Evolutionary conservation across 2,113 vertebrate species (phyloP), one percentile per base, ranked within the genome.

Genomic region (Podiceps cristatus): DNA sequence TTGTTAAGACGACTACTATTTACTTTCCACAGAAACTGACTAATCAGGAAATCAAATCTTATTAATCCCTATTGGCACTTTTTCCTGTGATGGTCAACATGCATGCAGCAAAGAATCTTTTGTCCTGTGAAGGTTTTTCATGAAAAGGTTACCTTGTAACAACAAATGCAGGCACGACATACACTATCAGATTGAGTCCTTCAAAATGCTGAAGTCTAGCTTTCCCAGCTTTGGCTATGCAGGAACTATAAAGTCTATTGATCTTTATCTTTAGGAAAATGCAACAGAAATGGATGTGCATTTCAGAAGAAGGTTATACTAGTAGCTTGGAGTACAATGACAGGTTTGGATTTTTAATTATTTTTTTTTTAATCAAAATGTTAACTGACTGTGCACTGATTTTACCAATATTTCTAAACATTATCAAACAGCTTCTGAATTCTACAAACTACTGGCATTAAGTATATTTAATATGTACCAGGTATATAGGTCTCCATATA

Each of bases 331-430:
- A 53, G 7, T 13, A 35, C 19, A 58, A 93, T 20, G 13, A 69
- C 13, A 37, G 29, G 3, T 71, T 13, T 3, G 14, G 8, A 22
- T 2, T 5, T 40, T 40, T 16, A 2, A 1, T n/a, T 28, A 37
- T 45, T 56, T n/a, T 28, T 62, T 42, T 45, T 27, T 4, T 35
- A 47, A 55, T 60, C 37, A 73, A 58, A 86, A 75, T 58, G 7
- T 68, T 75, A 78, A 68, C 17, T 60, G 58, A 29, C 42, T 37
- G 28, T 37, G 19, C 44, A 40, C 17, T 82, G 60, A 74, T 8
- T 27, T 2, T 22, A 80, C 55, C 25, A 67, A 40, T 35, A 47
- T 40, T 75, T 85, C 59, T 67, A 44, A 35, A 66, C 5, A 47
- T 71, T 52, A 56, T 74, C 63, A 69, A 78, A 52, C 40, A 52